Base-by-base conservation (phyloP, 2,888 invertebrate genomes). In the Achlya flavicornis region DNA sequence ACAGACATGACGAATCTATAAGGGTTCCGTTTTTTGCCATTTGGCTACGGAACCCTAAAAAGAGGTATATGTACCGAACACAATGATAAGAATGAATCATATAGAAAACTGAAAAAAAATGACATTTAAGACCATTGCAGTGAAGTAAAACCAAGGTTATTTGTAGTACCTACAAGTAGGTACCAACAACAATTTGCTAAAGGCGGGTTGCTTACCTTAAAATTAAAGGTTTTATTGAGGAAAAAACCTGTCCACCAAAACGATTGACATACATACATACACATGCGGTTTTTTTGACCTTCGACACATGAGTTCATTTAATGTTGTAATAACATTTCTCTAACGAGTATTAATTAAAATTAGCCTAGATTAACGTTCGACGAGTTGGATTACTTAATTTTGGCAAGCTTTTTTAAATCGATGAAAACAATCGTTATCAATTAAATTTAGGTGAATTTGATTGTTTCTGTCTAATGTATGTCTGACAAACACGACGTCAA, bases 251-350 rank as follows among this genome's bases (percentile, higher is more conserved):
- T 62, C 62, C 66, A 32, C 60, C 48, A 60, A 63, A 64, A 19
- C 62, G 35, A 59, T 66, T 64, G 66, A 62, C 63, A 62, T 26
- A 62, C 63, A 62, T 26, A 66, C 58, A 58, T 48, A 19, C 53
- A 35, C 33, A 7, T 59, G 60, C 11, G 58, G 58, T 58, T 35
- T 35, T 10, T n/a, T 11, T 38, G n/a, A 59, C 59, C 59, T 59
- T 38, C 35, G 59, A 35, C 35, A 35, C 35, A 46, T 46, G n/a
- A 46, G 1, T 46, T n/a, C 46, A 46, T 46, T 5, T n/a, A n/a
- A 46, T 46, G n/a, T 46, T 46, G 46, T 46, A 46, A 46, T 46
- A 26, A 46, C 46, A 46, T 46, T 46, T n/a, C 46, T 46, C 46
- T 46, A 46, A 46, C 6, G 41, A 4, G 41, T 3, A 41, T 41